phyloP scores from a whole-genome alignment of 2,888 invertebrate species.

The Lathronympha strigana region DNA sequence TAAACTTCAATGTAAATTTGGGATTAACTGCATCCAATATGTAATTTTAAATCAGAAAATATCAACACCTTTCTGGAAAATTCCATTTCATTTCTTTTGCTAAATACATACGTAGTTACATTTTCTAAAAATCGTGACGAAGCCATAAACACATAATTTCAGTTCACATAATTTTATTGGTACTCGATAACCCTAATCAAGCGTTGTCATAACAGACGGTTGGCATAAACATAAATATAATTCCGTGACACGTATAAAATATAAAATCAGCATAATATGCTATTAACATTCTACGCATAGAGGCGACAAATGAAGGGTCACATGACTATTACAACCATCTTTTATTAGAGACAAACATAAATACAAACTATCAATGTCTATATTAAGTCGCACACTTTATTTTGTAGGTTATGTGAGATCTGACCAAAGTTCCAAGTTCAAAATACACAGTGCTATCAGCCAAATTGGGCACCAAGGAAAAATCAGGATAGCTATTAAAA shows the following conservation, averaged over 20 bases:
- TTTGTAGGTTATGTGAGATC: too few species aligned
- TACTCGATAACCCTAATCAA: constrained; percentile 24
- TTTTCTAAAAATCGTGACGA: constrained; percentile 1
- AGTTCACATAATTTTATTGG: constrained; percentile 1
- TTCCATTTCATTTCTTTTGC: too few species aligned
- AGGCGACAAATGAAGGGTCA: constrained; percentile 40
- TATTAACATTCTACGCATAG: constrained; percentile 52
- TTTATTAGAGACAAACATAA: constrained; percentile 8
- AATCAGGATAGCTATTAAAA: too few species aligned
- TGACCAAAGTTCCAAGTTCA: too few species aligned
- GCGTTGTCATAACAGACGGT: constrained; percentile 17
- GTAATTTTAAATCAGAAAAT: too few species aligned
- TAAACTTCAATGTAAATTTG: background rate
- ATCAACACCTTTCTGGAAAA: too few species aligned
- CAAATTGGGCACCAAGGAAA: too few species aligned
- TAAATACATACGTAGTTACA: background rate
- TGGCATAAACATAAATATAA: constrained; percentile 28
- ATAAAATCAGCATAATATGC: constrained; percentile 60
- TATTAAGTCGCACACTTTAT: too few species aligned
- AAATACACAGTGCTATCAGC: too few species aligned
- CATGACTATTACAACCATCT: constrained; percentile 19
- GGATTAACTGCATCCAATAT: too few species aligned
- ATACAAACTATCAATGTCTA: background rate
- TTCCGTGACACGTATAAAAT: constrained; percentile 51
- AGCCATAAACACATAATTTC: background rate